Conservation (phyloP, 2,797 vertebrate genomes). For the Macrochelys suwanniensis region DNA sequence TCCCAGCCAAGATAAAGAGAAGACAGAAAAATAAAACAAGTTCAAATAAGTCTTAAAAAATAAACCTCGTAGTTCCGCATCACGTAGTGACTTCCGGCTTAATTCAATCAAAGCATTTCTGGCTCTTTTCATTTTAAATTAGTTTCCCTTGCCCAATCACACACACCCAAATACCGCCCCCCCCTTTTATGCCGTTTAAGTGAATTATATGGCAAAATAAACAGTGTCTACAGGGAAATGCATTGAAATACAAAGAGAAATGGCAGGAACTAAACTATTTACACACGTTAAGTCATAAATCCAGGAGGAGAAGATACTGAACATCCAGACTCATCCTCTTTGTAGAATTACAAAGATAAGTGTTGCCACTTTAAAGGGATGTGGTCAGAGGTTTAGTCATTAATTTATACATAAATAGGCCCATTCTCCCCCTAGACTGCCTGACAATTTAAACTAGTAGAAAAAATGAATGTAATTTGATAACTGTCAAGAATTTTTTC, state of each 20-base stretch:
- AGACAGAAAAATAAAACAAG: constrained; percentile 74
- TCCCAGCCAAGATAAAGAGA: background rate
- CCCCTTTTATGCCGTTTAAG: accelerated
- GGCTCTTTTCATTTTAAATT: background rate
- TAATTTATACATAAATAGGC: accelerated
- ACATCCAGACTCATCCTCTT: accelerated
- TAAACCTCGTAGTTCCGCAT: background rate
- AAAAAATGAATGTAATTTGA: accelerated
- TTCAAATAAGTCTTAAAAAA: constrained; percentile 35
- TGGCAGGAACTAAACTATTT: accelerated
- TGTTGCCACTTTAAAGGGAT: accelerated
- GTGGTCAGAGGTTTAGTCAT: accelerated
- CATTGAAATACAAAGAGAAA: background rate
- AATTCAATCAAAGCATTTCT: background rate
- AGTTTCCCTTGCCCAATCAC: background rate
- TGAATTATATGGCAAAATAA: background rate
- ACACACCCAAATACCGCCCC: background rate
- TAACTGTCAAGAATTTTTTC: accelerated
- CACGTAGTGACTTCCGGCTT: accelerated
- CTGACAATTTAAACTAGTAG: accelerated
- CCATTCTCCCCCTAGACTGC: accelerated
- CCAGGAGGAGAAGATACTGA: background rate
- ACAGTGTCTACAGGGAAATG: accelerated
- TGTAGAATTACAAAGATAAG: too few species aligned
- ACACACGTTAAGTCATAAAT: accelerated